Conservation (phyloP, 2,888 invertebrate species). For the Eumerus sabulonum region DNA sequence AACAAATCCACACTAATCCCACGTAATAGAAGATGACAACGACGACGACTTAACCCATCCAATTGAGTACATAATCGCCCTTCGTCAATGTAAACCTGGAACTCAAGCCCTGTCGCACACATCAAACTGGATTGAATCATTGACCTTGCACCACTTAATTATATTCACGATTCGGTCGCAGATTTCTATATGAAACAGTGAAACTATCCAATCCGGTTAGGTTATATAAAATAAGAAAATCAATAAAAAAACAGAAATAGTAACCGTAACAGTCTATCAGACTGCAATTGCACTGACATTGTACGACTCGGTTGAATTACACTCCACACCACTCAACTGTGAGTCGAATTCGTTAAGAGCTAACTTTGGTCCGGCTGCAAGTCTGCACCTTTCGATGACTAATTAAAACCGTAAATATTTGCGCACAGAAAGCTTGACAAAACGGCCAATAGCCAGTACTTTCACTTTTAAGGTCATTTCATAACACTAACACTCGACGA, state of each 20-base stretch:
- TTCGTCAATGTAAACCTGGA: background rate
- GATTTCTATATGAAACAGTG: constrained; percentile 23
- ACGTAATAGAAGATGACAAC: too few relatives aligned
- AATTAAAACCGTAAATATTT: constrained; percentile 9
- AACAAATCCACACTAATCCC: too few relatives aligned
- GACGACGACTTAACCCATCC: too few relatives aligned
- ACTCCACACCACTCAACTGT: background rate
- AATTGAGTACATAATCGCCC: too few relatives aligned
- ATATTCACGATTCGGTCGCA: constrained; percentile 8
- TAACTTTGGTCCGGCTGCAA: too few relatives aligned
- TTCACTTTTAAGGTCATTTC: constrained; percentile 71
- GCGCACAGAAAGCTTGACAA: too few relatives aligned
- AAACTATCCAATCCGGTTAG: constrained; percentile 32
- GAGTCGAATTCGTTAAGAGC: too few relatives aligned
- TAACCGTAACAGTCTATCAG: constrained; percentile 19
- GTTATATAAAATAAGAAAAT: constrained; percentile 22
- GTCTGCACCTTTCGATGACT: too few relatives aligned
- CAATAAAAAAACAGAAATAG: background rate
- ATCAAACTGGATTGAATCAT: background rate
- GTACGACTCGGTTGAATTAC: constrained; percentile 40
- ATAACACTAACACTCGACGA: constrained; percentile 25
- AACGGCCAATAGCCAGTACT: constrained; percentile 45
- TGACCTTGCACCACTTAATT: constrained; percentile 49
- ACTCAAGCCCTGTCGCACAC: background rate
- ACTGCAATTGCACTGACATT: constrained; percentile 56